Base-by-base conservation (phyloP, 2,888 invertebrate genomes). In the Temnothorax ravouxi region DNA sequence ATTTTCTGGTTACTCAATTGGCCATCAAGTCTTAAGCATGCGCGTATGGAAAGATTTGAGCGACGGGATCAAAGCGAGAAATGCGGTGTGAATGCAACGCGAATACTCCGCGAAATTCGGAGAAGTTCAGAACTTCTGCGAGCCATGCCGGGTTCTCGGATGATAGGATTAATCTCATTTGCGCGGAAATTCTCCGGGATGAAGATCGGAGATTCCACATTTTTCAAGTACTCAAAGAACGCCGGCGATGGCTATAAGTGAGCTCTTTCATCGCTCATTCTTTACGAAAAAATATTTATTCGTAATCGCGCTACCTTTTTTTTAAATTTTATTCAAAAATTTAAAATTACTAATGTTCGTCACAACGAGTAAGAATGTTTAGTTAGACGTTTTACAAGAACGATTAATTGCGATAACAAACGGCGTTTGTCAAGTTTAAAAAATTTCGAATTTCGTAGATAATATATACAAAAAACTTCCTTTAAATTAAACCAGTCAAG, bases 151-250 rank as follows among this genome's bases (percentile, higher is more conserved):
- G 34, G 34, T 34, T 34, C 34, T 34, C 15, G 29, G 25, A 21
- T 71, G 13, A 5, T 29, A 18, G n/a, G 44, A 71, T 71, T 71
- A 71, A 79, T 79, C 34, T 38, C 21, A 59, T 79, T 79, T 56
- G 21, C 34, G 44, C 77, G 84, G 81, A 64, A 87, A 84, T 85
- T 91, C 90, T 87, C 88, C 86, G 77, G 84, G 84, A 50, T 66
- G 47, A 54, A 56, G 59, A 81, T 47, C n/a, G 67, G 8, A 52
- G n/a, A 67, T 52, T 52, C 21, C 18, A 38, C 2, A 66, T 54
- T 76, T 76, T 67, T 52, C 8, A 8, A 52, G 9, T 2, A 38
- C 3, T 47, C 21, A 11, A 75, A 47, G 44, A 62, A 47, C 29
- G 6, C 15, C 21, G 29, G 3, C 9, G 25, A 38, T 6, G 25